Evolutionary conservation across 2,888 invertebrate species (phyloP).

Genomic region (Eristalinus aeneus): DNA sequence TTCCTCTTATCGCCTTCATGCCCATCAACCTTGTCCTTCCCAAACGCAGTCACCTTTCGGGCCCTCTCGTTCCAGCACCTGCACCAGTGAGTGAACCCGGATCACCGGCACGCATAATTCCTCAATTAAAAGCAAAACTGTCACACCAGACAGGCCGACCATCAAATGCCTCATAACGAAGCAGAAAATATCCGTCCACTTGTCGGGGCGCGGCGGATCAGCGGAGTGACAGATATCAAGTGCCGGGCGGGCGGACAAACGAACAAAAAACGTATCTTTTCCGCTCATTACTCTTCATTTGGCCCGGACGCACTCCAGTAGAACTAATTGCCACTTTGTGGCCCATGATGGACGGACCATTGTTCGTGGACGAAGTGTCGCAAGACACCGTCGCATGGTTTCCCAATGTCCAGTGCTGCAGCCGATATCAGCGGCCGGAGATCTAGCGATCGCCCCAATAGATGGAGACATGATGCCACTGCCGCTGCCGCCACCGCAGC

Average conservation of each 20-base stretch:
- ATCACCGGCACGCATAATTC: conserved; percentile 64
- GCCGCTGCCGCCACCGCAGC: conserved; percentile 2
- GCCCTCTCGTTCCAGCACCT: conserved; percentile 33
- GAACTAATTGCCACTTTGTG: conserved; percentile 70
- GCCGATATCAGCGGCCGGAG: conserved; percentile 58
- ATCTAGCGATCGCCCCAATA: conserved; percentile 69
- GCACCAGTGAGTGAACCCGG: conserved; percentile 41
- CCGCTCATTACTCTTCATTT: conserved; percentile 71
- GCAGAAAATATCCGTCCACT: conserved; percentile 73
- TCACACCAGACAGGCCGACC: conserved; percentile 56
- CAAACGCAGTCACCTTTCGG: not conserved
- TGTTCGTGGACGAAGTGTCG: conserved; percentile 66
- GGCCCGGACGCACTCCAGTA: conserved; percentile 63
- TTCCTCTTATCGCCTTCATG: not conserved
- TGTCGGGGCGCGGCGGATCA: conserved; percentile 1
- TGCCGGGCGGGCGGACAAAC: not conserved
- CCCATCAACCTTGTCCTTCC: not conserved
- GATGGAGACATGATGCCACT: conserved; percentile 61
- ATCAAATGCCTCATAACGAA: conserved; percentile 72
- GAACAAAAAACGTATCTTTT: conserved; percentile 59
- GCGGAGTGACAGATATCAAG: not conserved
- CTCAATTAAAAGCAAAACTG: conserved; percentile 68
- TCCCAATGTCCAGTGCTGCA: conserved; percentile 46
- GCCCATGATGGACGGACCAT: conserved; percentile 69
- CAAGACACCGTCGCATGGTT: conserved; percentile 68